phyloP scores from a whole-genome alignment of 2,113 vertebrate genomes.

The Martes martes region DNA sequence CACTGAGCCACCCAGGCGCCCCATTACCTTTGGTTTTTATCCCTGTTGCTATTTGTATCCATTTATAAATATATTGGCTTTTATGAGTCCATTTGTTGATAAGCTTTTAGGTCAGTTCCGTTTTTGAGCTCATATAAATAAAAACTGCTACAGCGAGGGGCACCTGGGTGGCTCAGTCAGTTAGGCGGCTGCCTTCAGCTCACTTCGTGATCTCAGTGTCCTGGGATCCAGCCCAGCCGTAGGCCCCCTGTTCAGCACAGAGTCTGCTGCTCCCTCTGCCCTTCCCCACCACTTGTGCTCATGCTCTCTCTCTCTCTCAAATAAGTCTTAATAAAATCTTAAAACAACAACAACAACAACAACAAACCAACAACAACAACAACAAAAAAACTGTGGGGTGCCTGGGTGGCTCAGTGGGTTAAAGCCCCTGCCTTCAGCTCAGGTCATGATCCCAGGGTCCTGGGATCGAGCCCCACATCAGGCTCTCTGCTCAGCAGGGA shows the following conservation, averaged over 20 bases:
- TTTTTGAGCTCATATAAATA: background rate
- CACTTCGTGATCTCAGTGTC: background rate
- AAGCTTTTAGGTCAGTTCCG: background rate
- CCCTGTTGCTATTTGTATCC: background rate
- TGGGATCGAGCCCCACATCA: background rate
- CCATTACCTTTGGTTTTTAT: background rate
- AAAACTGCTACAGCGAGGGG: background rate
- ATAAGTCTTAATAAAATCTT: background rate
- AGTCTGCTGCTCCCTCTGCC: background rate
- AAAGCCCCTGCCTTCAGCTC: no score
- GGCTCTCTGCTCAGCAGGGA: background rate
- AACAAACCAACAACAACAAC: no score
- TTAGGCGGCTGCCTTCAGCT: background rate
- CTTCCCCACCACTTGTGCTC: no score
- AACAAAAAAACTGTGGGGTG: no score
- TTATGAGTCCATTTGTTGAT: background rate
- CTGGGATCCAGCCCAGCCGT: background rate
- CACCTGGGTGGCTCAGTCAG: background rate
- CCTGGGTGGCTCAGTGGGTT: no score
- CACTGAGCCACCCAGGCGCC: no score
- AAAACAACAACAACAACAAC: no score
- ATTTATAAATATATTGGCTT: background rate
- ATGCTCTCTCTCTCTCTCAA: no score
- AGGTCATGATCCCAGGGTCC: background rate
- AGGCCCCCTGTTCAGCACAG: background rate